phyloP scores from a whole-genome alignment of 2,888 invertebrate genomes.

The Clostera curtula region DNA sequence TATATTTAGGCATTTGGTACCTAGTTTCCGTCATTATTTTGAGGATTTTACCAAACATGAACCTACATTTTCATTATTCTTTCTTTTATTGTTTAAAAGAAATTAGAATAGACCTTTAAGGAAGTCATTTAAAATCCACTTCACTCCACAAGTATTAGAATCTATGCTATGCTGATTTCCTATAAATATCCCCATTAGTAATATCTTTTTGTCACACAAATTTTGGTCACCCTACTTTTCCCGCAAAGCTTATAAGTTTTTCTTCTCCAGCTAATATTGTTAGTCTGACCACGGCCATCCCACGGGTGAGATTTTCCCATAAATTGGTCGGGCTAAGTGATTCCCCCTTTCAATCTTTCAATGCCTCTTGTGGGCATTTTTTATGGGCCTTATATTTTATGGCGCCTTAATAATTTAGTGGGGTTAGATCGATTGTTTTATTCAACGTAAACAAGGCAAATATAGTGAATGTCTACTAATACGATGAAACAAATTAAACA shows the following conservation, averaged over 20 bases:
- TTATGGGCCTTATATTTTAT: conserved; percentile 38
- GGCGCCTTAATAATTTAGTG: conserved; percentile 45
- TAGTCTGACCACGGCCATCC: conserved; percentile 66
- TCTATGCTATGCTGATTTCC: conserved; percentile 5
- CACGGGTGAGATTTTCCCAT: conserved; percentile 66
- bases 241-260: conserved; percentile 52
- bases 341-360: conserved; percentile 71
- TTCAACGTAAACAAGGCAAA: conserved; percentile 1
- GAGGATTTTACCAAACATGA: no score
- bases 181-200: conserved; percentile 35
- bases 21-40: no score
- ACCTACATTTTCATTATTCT: no score
- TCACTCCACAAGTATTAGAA: no score
- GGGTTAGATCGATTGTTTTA: conserved; percentile 18
- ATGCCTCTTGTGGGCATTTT: conserved; percentile 60
- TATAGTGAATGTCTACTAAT: not conserved
- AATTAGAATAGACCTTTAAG: no score
- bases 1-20: no score
- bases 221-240: conserved; percentile 11
- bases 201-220: conserved; percentile 29
- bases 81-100: no score
- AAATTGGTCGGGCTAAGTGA: conserved; percentile 69
- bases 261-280: conserved; percentile 58
- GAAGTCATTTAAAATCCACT: no score
- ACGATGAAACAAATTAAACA: not conserved